Conservation (phyloP, 2,797 vertebrate genomes). For the Toxotes lorentzi region DNA sequence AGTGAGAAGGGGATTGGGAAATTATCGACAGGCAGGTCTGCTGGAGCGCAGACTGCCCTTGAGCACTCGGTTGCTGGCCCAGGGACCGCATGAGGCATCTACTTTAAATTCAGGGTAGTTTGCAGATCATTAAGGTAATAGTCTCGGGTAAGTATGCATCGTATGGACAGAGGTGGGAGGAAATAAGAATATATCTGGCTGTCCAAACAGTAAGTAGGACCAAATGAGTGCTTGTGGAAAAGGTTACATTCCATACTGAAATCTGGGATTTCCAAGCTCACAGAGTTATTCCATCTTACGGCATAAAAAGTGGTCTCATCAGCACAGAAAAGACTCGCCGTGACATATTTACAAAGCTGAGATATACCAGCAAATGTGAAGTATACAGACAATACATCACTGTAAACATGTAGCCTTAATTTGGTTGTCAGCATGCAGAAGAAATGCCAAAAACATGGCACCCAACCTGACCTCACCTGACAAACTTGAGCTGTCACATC, state of each 20-base stretch:
- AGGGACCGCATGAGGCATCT: constrained; percentile 35
- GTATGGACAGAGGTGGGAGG: constrained; percentile 25
- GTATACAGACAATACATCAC: not conserved
- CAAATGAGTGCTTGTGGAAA: constrained; percentile 35
- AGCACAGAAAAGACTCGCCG: not conserved
- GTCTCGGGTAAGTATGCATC: constrained; percentile 48
- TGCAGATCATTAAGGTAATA: constrained; percentile 68
- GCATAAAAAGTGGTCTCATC: constrained; percentile 4
- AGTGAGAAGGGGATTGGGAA: constrained; percentile 77
- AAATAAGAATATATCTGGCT: constrained; percentile 42
- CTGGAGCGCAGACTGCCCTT: constrained; percentile 55
- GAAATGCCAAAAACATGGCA: not conserved
- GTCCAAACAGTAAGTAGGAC: constrained; percentile 31
- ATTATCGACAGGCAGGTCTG: constrained; percentile 69
- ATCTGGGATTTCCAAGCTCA: constrained; percentile 21
- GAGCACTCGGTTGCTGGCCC: constrained; percentile 51
- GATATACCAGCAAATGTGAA: not conserved
- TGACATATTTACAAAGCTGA: not conserved
- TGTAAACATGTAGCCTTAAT: not conserved
- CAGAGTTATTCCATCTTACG: not conserved
- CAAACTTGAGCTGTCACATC: not conserved
- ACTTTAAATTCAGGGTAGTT: constrained; percentile 60
- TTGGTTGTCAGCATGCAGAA: not conserved
- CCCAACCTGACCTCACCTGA: not conserved
- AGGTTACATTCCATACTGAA: constrained; percentile 3